Percentiles rank a stretch among this genome's conserved stretches.
Conservation (phyloP, 2,888 invertebrate species). For the Euzetes globulus region DNA sequence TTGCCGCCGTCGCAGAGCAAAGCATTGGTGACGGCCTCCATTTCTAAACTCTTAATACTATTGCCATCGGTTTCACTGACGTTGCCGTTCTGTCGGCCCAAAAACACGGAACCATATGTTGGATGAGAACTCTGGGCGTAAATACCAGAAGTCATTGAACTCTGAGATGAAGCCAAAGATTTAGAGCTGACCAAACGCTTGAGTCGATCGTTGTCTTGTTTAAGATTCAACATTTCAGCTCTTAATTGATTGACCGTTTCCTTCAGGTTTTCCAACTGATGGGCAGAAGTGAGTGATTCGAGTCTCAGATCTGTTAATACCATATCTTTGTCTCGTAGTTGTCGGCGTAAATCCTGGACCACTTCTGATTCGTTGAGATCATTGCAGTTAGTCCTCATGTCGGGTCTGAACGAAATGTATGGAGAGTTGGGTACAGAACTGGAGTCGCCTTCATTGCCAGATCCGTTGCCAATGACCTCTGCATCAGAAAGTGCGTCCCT, state of each 20-base stretch:
- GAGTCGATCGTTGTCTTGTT: conserved; percentile 90
- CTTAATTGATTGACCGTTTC: conserved; percentile 96
- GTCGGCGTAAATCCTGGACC: conserved; percentile 74
- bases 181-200: conserved; percentile 67
- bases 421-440: conserved; percentile 50
- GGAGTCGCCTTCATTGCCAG: conserved; percentile 26
- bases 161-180: conserved; percentile 52
- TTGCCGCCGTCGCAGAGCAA: conserved; percentile 3
- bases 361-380: conserved; percentile 38
- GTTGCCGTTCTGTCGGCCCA: not conserved
- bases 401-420: conserved; percentile 43
- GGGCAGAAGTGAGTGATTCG: conserved; percentile 92
- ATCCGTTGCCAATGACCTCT: conserved; percentile 47
- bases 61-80: not conserved
- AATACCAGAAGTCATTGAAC: conserved; percentile 47
- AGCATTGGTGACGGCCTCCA: conserved; percentile 22
- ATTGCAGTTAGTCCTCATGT: conserved; percentile 37
- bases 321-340: conserved; percentile 89
- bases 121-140: not conserved
- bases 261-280: conserved; percentile 89
- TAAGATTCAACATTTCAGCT: conserved; percentile 91
- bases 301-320: conserved; percentile 91
- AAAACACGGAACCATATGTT: not conserved
- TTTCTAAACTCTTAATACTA: conserved; percentile 31
- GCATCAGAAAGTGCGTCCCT: conserved; percentile 51